Conservation (phyloP, 2,888 invertebrate genomes). For the Philopedon plagiatum region DNA sequence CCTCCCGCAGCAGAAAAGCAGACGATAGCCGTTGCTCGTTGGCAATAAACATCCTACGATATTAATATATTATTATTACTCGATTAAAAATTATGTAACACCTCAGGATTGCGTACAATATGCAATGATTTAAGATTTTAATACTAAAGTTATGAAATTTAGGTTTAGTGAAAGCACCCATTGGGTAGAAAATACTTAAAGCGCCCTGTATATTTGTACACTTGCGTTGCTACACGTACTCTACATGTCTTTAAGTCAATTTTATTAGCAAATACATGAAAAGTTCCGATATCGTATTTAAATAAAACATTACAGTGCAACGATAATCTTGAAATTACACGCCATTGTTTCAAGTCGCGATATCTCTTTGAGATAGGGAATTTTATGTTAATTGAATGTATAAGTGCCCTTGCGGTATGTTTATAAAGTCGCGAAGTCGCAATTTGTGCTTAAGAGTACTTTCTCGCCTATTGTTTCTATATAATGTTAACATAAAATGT, state of each 20-base stretch:
- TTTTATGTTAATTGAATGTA: conserved; percentile 45
- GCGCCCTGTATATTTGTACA: background rate
- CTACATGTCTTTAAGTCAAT: conserved; percentile 10
- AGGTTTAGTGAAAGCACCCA: no score
- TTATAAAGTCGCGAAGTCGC: conserved; percentile 34
- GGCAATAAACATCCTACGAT: no score
- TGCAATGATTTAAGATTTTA: no score
- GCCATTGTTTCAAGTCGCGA: conserved; percentile 41
- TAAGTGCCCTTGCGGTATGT: conserved; percentile 32
- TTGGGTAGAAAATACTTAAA: conserved; percentile 17
- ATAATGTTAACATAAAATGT: no score
- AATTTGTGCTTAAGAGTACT: no score
- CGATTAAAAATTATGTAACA: no score
- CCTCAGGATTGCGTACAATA: no score
- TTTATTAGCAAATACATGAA: conserved; percentile 2
- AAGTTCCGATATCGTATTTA: conserved; percentile 25
- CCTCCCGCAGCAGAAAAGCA: no score
- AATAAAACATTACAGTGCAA: conserved; percentile 37
- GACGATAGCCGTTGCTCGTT: no score
- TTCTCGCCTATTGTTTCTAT: no score
- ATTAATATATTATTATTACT: no score
- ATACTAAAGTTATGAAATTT: no score
- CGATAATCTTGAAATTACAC: conserved; percentile 45
- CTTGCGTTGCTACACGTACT: background rate
- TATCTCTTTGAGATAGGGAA: conserved; percentile 32